Evolutionary conservation across 2,113 vertebrate genomes (phyloP).

Genomic region (Ginglymostoma cirratum): DNA sequence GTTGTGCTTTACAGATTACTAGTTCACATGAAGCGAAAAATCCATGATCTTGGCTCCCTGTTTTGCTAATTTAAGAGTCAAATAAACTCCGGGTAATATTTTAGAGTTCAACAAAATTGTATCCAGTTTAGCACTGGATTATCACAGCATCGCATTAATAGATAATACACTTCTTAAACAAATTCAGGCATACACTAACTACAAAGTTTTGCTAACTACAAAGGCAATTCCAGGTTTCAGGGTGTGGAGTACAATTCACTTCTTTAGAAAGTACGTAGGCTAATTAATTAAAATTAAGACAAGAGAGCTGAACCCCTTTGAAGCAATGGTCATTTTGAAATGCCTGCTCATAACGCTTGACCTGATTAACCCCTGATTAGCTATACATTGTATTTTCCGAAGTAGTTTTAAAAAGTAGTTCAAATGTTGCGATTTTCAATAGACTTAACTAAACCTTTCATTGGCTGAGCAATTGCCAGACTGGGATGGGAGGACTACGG

Average conservation of each 20-base stretch:
- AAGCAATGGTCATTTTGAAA: neutral
- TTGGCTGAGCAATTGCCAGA: neutral
- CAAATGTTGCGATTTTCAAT: neutral
- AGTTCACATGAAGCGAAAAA: neutral
- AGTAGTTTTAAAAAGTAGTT: neutral
- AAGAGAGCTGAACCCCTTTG: neutral
- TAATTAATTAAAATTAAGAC: slow-evolving; percentile 24
- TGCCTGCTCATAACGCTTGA: neutral
- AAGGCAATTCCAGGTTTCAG: slow-evolving; percentile 5
- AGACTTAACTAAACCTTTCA: neutral
- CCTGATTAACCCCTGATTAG: slow-evolving; percentile 12
- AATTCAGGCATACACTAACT: neutral
- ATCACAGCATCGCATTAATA: neutral
- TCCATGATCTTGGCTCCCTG: neutral
- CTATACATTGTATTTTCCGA: neutral
- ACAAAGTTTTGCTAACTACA: neutral
- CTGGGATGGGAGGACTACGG: neutral
- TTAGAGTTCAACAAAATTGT: neutral
- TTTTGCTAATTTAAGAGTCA: neutral
- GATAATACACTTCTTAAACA: neutral
- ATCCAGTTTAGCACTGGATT: no score
- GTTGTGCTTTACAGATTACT: neutral
- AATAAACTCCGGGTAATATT: neutral
- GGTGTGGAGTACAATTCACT: neutral
- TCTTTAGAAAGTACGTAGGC: neutral